Base-by-base conservation (phyloP, 2,113 vertebrate genomes). In the Nematolebias whitei region DNA sequence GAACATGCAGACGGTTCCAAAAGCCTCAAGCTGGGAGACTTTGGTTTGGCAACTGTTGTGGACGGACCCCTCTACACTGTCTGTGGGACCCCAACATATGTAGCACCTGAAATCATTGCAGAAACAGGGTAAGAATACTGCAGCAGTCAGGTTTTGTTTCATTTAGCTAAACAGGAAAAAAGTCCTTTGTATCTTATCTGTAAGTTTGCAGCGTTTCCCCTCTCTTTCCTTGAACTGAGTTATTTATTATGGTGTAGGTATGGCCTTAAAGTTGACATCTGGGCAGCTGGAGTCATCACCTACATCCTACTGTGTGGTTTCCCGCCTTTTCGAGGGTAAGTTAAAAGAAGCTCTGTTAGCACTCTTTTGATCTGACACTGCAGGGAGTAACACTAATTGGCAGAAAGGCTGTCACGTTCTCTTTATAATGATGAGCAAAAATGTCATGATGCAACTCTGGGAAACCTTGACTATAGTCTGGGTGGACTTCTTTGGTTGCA, bases 181-280 rank as follows among this genome's bases (percentile, higher is more conserved):
- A 51, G 38, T 24, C 6, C 12, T 38, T 50, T 22, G 2, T 35
- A 48, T 52, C 13, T 51, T 63, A 9, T 48, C 12, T 38, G 10
- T 16, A 43, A 44, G 5, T 18, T 4, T 68, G 13, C 8, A 39
- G n/a, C 55, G 11, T 56, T 44, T 47, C 14, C 47, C 1, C 15
- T 0, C n/a, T 5, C 47, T 11, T 50, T 14, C 9, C 10, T 23
- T 32, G 4, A 48, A 48, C 24, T 50, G 2, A 26, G 38, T 32
- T 68, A 14, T 13, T 24, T 72, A 7, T 76, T 16, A 70, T 50
- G 79, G 68, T 85, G 78, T 71, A 99, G 98, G 75, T 99, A 99
- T 58, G 96, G 97, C 87, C 93, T 99, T 90, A 98, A 99, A 85
- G 96, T 99, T 92, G 98, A 99, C 91, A 97, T 98, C 94, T 99